A percentile compares a stretch with the other conserved stretches of the same genome.
These are phyloP conservation scores for Crypturellus undulatus DNA, from an alignment of 2,113 vertebrate genomes.

Conservation along the genomic window DNA sequence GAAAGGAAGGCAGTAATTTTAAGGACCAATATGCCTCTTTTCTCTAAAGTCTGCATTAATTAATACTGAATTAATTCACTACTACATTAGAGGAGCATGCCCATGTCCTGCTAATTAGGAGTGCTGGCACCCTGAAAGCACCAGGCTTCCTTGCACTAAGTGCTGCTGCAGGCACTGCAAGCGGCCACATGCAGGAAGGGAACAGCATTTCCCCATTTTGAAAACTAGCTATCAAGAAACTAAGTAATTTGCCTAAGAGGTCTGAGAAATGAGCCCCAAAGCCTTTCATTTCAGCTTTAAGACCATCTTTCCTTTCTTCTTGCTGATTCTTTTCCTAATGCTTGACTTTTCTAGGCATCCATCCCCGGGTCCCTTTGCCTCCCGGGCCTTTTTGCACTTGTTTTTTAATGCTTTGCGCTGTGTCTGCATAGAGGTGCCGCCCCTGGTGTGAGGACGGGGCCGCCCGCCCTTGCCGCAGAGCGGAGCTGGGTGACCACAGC, in stretches of 20 bases:
- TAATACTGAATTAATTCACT: constrained; percentile 57
- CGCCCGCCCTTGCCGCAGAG: not conserved
- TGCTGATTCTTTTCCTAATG: fast-evolving
- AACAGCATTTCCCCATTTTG: not conserved
- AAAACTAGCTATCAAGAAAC: not conserved
- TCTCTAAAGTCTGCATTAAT: constrained; percentile 40
- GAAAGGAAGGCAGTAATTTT: not conserved
- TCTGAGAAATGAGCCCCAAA: not conserved
- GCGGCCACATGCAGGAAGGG: not conserved
- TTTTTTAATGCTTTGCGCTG: not conserved
- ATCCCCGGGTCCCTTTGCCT: not conserved
- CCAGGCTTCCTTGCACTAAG: not conserved
- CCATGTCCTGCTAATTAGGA: not conserved
- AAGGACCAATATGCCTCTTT: not conserved
- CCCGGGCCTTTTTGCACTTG: not conserved
- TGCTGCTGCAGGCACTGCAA: not conserved
- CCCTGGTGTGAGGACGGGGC: fast-evolving
- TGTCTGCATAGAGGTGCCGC: fast-evolving
- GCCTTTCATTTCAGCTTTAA: not conserved
- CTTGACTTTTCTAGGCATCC: not conserved
- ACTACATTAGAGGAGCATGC: not conserved
- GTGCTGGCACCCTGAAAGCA: not conserved
- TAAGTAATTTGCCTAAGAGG: not conserved
- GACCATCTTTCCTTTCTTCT: not conserved
- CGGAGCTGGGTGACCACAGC: not conserved